Percentiles rank a stretch among this genome's conserved stretches.
Conservation (phyloP, 2,797 vertebrate genomes). For the Alosa sapidissima region DNA sequence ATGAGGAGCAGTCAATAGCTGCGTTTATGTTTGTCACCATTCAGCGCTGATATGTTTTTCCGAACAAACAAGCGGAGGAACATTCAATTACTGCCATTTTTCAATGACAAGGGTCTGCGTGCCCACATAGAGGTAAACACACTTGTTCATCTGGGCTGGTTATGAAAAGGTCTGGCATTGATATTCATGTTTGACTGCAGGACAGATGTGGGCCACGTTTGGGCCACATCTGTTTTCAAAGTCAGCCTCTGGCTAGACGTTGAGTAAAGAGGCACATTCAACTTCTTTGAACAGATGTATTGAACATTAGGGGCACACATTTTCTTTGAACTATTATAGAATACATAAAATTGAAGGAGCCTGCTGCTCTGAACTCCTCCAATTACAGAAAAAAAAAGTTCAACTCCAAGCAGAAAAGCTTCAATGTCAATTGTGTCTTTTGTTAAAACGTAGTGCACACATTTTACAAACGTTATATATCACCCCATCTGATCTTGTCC, state of each 20-base stretch:
- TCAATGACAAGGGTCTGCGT: not conserved
- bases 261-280: too few species aligned
- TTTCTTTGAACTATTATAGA: too few species aligned
- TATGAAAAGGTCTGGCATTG: not conserved
- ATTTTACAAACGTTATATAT: too few species aligned
- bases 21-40: not conserved
- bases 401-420: too few species aligned
- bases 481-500: too few species aligned
- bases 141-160: not conserved
- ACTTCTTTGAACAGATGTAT: too few species aligned
- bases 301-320: too few species aligned
- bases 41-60: not conserved
- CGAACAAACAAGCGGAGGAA: not conserved
- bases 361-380: too few species aligned
- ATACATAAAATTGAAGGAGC: too few species aligned
- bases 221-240: not conserved
- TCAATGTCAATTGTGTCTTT: too few species aligned
- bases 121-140: not conserved
- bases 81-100: not conserved
- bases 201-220: not conserved
- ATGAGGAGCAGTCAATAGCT: slow-evolving; percentile 10
- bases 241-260: not conserved
- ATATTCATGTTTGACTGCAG: not conserved
- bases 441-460: too few species aligned
- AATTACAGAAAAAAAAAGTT: too few species aligned